phyloP scores from a whole-genome alignment of 2,888 invertebrate species.

The Eupithecia inturbata region DNA sequence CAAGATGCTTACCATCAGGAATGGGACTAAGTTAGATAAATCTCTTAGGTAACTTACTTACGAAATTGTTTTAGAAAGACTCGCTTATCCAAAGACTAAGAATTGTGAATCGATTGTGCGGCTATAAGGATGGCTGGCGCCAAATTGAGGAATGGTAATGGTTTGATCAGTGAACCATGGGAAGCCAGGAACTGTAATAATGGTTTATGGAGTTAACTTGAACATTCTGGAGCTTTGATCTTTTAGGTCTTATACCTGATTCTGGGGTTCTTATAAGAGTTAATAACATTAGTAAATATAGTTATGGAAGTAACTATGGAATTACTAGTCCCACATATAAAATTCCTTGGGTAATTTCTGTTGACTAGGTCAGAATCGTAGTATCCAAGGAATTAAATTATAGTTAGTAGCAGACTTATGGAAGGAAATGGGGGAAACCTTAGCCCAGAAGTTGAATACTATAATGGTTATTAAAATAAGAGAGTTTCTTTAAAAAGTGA shows the following conservation, averaged over 20 bases:
- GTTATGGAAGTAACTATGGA: not conserved
- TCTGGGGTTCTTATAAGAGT: not conserved
- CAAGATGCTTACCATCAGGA: too few relatives aligned
- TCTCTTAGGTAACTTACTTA: not conserved
- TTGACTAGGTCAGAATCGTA: not conserved
- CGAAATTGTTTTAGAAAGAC: not conserved
- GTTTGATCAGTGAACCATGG: slow-evolving; percentile 23
- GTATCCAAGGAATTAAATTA: not conserved
- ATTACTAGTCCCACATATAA: not conserved
- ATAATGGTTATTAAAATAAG: not conserved
- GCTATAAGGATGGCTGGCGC: slow-evolving; percentile 23
- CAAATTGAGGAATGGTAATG: slow-evolving; percentile 31
- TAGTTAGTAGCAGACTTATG: not conserved
- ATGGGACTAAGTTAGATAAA: too few relatives aligned
- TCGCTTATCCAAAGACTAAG: not conserved
- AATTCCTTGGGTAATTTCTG: not conserved
- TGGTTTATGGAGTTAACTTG: slow-evolving; percentile 6
- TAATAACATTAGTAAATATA: not conserved
- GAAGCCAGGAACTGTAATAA: slow-evolving; percentile 15
- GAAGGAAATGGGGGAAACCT: not conserved
- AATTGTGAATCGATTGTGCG: slow-evolving; percentile 22
- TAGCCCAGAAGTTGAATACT: not conserved
- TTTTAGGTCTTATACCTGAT: not conserved
- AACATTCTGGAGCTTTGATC: slow-evolving; percentile 1
- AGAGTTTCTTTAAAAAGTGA: too few relatives aligned